These are phyloP conservation scores for Latrodectus hesperus DNA, from an alignment of 2,888 invertebrate species.

Conservation along the genomic window DNA sequence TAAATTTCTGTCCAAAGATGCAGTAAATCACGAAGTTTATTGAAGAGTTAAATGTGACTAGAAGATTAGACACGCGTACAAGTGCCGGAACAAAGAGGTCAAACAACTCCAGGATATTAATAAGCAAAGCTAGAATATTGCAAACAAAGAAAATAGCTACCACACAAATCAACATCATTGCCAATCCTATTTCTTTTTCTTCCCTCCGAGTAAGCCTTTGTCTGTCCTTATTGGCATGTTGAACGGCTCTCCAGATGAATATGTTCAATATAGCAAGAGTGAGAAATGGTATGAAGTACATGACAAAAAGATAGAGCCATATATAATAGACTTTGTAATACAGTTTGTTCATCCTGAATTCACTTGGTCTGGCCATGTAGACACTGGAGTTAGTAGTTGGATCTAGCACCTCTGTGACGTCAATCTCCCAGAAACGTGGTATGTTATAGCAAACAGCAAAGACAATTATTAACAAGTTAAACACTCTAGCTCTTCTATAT, in stretches of 20 bases:
- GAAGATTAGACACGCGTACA: constrained; percentile 84
- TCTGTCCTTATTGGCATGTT: constrained; percentile 91
- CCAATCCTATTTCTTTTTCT: constrained; percentile 93
- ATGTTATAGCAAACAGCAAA: constrained; percentile 90
- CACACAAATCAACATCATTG: constrained; percentile 95
- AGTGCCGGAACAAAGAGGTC: constrained; percentile 80
- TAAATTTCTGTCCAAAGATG: constrained; percentile 97
- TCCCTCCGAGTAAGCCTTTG: constrained; percentile 91
- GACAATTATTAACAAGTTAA: constrained; percentile 86
- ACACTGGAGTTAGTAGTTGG: constrained; percentile 40
- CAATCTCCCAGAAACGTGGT: constrained; percentile 79
- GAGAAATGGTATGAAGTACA: constrained; percentile 93
- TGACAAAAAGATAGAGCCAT: constrained; percentile 94
- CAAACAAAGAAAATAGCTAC: constrained; percentile 95
- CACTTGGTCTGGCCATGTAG: constrained; percentile 78
- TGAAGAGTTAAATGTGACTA: constrained; percentile 97
- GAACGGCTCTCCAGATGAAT: constrained; percentile 91
- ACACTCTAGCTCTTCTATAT: constrained; percentile 87
- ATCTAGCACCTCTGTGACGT: constrained; percentile 61
- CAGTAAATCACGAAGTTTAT: constrained; percentile 98
- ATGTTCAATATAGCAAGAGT: constrained; percentile 91
- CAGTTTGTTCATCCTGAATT: constrained; percentile 81
- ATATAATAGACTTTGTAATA: constrained; percentile 89
- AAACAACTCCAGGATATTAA: constrained; percentile 84
- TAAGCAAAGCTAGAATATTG: constrained; percentile 89